Conservation (phyloP, 2,888 invertebrate species). For the Oscheius sp. region DNA sequence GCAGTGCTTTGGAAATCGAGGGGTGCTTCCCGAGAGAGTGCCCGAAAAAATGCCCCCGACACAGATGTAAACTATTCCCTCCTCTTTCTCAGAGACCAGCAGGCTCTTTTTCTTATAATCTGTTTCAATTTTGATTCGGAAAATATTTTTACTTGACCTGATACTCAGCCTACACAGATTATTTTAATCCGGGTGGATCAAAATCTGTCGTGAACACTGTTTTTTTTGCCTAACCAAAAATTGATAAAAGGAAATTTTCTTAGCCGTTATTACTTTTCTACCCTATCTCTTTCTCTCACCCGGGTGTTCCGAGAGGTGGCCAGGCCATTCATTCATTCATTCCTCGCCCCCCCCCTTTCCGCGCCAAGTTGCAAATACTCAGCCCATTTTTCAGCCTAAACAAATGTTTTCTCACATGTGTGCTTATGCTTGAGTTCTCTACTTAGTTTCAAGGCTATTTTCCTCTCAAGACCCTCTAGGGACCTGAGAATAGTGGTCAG, state of each 20-base stretch:
- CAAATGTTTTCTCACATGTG: constrained; percentile 1
- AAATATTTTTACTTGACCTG: too few relatives aligned
- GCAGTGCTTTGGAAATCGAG: constrained; percentile 31
- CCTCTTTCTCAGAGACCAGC: too few relatives aligned
- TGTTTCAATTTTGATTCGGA: too few relatives aligned
- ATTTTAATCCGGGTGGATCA: too few relatives aligned
- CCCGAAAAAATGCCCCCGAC: constrained; percentile 26
- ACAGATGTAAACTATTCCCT: constrained; percentile 34
- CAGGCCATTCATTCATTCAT: constrained; percentile 16
- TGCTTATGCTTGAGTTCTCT: background rate
- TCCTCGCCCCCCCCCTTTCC: background rate
- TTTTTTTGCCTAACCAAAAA: too few relatives aligned
- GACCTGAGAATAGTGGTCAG: too few relatives aligned
- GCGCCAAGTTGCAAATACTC: constrained; percentile 35
- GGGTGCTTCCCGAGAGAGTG: constrained; percentile 20
- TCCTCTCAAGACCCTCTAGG: background rate
- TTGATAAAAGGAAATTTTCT: background rate
- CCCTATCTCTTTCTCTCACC: background rate
- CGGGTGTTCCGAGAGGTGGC: constrained; percentile 12
- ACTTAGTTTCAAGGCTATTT: background rate
- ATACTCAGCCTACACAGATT: too few relatives aligned
- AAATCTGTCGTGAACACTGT: too few relatives aligned
- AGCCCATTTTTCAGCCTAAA: constrained; percentile 20
- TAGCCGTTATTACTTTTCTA: background rate
- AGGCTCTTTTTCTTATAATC: too few relatives aligned